phyloP scores from a whole-genome alignment of 1,140 invertebrate species.

The Trachymyrmex cornetzi region DNA sequence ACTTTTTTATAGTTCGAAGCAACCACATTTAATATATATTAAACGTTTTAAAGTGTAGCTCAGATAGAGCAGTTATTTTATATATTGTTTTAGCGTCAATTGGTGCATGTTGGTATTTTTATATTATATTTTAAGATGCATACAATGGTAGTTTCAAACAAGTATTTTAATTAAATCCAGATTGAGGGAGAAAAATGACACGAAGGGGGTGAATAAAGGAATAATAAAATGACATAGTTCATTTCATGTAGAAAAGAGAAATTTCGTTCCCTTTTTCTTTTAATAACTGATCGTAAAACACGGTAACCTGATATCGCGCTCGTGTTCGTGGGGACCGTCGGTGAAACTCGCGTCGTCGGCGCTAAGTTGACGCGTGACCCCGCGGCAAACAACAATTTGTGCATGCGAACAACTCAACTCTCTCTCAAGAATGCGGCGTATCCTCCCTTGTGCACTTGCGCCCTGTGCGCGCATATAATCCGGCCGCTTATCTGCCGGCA shows the following conservation, averaged over 20 bases:
- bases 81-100: too few species aligned
- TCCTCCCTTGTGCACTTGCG: constrained; percentile 41
- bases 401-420: constrained; percentile 61
- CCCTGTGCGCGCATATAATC: constrained; percentile 41
- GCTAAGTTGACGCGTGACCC: constrained; percentile 61
- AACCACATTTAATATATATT: not conserved
- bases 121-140: too few species aligned
- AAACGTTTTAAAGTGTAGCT: too few species aligned
- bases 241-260: not conserved
- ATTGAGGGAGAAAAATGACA: not conserved
- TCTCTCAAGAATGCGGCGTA: constrained; percentile 50
- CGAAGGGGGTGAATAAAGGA: not conserved
- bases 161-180: not conserved
- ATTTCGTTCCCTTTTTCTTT: not conserved
- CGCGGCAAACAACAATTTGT: constrained; percentile 55
- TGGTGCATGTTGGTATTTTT: too few species aligned
- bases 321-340: not conserved
- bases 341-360: constrained; percentile 34
- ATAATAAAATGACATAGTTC: not conserved
- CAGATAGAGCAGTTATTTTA: too few species aligned
- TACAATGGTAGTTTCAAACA: too few species aligned
- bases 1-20: not conserved
- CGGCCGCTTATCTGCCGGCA: constrained; percentile 53
- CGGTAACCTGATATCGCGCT: constrained; percentile 39
- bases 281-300: not conserved